Base-by-base conservation (phyloP, 2,797 vertebrate genomes). In the Anguilla marmorata region DNA sequence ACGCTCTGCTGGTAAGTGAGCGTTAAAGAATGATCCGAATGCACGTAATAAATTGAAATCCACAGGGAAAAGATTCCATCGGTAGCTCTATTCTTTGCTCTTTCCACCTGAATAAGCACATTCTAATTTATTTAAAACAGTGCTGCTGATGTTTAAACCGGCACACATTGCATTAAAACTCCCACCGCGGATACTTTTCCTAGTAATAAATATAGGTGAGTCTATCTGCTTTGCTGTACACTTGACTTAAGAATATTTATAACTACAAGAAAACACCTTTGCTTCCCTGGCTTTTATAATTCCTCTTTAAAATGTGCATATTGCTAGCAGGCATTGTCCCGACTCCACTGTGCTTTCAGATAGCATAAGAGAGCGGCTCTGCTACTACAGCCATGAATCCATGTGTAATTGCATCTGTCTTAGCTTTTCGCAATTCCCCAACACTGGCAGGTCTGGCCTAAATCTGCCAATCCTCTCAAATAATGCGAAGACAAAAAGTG, bases 61-160 rank as follows among this genome's bases (percentile, higher is more conserved):
- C 79, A 48, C 6, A 90, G 88, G 93, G 93, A 93, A 95, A 93
- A 93, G 94, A 94, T 95, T 95, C 86, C 87, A 89, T 86, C 89
- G 30, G 93, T 90, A 89, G 89, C 92, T 93, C 91, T 93, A 87
- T 92, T 95, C 91, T 93, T 95, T 95, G 79, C 95, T 96, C 96
- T 96, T 96, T 96, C 95, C 95, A 96, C 93, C 93, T 93, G 92
- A 88, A 91, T 90, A 94, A 92, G 92, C 93, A 90, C 95, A 96
- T 96, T 95, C 95, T 95, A 96, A 95, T 95, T 94, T 95, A 91
- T 94, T 94, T 94, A 92, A 95, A 95, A 85, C 33, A 96, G 95
- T 92, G 94, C 94, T 94, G 94, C 92, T 95, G 93, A 92, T 96
- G 95, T 96, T 96, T 95, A 95, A 94, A 94, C 96, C 95, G 96